Evolutionary conservation across 2,888 invertebrate species (phyloP).

Genomic region (Drosophila birchii): DNA sequence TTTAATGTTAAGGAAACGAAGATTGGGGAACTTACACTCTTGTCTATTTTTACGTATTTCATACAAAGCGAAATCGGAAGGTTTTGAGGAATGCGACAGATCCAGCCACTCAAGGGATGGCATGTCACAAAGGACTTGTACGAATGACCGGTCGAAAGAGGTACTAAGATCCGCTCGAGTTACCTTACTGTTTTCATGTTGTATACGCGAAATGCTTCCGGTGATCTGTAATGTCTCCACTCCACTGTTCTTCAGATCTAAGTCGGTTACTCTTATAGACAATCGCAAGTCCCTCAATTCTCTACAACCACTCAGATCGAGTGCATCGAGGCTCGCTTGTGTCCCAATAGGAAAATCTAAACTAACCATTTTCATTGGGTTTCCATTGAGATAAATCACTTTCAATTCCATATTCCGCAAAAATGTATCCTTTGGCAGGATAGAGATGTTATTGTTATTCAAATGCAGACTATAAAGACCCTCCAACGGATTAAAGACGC

Average conservation of each 20-base stretch:
- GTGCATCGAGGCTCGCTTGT: accelerated
- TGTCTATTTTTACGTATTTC: too few species aligned
- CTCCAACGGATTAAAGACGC: background rate
- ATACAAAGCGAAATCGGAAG: background rate
- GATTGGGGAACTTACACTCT: background rate
- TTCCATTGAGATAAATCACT: background rate
- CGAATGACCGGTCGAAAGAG: background rate
- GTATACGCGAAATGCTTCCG: background rate
- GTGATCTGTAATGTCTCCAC: background rate
- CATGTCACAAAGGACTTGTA: background rate
- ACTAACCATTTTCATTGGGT: background rate
- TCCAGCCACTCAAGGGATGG: background rate
- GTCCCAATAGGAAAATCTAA: background rate
- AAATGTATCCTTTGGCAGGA: background rate
- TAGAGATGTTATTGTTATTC: background rate
- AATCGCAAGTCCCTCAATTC: background rate
- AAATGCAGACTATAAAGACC: background rate
- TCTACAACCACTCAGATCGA: background rate
- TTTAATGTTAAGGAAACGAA: background rate
- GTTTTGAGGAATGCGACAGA: background rate
- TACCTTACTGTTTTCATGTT: background rate
- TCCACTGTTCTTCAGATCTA: background rate
- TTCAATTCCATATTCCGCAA: background rate
- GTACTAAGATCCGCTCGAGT: background rate
- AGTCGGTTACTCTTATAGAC: background rate